phyloP scores from a whole-genome alignment of 2,113 vertebrate species.

The Cinclus mexicanus region DNA sequence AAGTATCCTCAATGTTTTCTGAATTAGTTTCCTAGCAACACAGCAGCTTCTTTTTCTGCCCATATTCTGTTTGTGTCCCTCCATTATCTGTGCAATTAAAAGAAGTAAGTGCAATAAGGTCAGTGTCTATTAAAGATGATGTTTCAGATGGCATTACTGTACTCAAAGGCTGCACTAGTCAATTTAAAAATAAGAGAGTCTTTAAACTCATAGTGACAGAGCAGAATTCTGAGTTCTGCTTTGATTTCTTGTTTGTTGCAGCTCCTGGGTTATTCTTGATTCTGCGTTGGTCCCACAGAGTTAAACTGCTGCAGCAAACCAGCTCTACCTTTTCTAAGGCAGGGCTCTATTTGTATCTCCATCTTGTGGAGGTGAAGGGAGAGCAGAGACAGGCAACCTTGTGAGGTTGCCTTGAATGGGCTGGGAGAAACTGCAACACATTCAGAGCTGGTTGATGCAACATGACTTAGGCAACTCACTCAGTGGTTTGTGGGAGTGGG shows the following conservation, averaged over 20 bases:
- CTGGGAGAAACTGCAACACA: background rate
- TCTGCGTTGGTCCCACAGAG: background rate
- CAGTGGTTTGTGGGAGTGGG: background rate
- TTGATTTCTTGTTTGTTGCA: background rate
- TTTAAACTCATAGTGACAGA: background rate
- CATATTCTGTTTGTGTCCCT: background rate
- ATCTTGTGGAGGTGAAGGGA: background rate
- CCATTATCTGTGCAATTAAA: constrained; percentile 10
- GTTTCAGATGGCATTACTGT: background rate
- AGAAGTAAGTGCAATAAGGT: background rate
- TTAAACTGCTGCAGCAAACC: accelerated
- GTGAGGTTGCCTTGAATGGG: background rate
- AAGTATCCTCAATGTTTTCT: constrained; percentile 69
- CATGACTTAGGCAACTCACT: accelerated
- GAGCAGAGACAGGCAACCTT: background rate
- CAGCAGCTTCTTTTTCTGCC: background rate
- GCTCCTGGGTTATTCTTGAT: background rate
- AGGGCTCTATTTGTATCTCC: background rate
- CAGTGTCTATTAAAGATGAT: background rate
- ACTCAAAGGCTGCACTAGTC: background rate
- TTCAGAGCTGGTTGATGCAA: background rate
- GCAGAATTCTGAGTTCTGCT: background rate
- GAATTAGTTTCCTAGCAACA: constrained; percentile 62
- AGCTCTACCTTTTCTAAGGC: background rate
- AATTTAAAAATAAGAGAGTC: background rate